Base-by-base conservation (phyloP, 1,140 invertebrate species). In the Agrilus planipennis region DNA sequence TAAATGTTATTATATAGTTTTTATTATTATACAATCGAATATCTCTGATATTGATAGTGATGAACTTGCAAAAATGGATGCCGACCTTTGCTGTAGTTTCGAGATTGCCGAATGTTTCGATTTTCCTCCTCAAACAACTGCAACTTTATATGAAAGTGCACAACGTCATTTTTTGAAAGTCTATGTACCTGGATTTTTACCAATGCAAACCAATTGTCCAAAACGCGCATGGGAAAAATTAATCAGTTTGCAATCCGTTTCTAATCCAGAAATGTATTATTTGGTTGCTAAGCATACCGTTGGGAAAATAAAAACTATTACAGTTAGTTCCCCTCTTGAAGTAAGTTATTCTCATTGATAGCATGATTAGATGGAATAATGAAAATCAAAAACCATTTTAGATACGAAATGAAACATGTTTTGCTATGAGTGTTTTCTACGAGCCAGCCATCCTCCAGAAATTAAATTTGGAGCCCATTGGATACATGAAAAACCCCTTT, bases 401-500 rank as follows among this genome's bases (percentile, higher is more conserved):
- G 81, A 70, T 89, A 25, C 63, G 75, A 50, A 89, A 89, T 62
- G 79, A 85, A 54, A 80, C 85, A 4, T 77, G 77, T 1, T 79
- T 81, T 50, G 70, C 82, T 0, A 58, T 89, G 15, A 79, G 79
- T 38, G 59, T 88, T 23, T 77, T 78, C 49, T 85, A 84, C 57
- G 75, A 80, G 46, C 81, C 79, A 32, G 69, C 75, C 7, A 69
- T 79, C 17, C 57, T 84, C 15, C 73, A 81, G 60, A 67, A 77
- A 42, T 54, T 79, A 5, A 70, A 74, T 28, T 57, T 73, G 2
- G 69, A 72, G 16, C 61, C 70, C 2, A 72, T 79, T 9, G 79
- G 79, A 4, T 71, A 80, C 39, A 65, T 77, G 10, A 72, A 72
- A 11, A 85, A 85, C 64, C 83, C 83, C 0, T 86, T 86, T 60